phyloP scores from a whole-genome alignment of 2,888 invertebrate species.

The Stramonita haemastoma region DNA sequence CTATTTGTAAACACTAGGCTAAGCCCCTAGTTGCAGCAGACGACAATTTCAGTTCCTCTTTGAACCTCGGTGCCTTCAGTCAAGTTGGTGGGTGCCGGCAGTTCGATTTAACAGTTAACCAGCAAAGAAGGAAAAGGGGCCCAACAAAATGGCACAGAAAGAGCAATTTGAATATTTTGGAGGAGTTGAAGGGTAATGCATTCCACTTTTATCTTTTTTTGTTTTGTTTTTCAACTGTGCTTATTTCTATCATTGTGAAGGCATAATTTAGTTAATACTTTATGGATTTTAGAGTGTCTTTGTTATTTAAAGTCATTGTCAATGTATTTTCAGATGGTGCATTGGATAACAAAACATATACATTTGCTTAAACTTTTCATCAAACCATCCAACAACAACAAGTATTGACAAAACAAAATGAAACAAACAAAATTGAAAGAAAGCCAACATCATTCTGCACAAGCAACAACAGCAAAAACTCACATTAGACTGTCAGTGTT shows the following conservation, averaged over 20 bases:
- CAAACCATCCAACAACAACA: no score
- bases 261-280: neutral
- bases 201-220: neutral
- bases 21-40: neutral
- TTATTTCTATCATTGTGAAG: neutral
- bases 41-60: neutral
- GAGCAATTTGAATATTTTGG: conserved; percentile 29
- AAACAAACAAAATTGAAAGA: no score
- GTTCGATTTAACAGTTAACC: neutral
- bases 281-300: neutral
- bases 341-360: neutral
- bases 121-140: no score
- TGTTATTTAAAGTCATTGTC: neutral
- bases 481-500: no score
- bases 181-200: conserved; percentile 37
- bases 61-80: no score
- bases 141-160: neutral
- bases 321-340: no score
- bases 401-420: no score
- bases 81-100: neutral
- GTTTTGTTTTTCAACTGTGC: neutral
- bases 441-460: no score
- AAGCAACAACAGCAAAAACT: no score
- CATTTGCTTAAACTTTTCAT: neutral
- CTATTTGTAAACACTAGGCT: neutral